These are phyloP conservation scores for Diplolepis rosae DNA, from an alignment of 2,888 invertebrate species.

Conservation along the genomic window DNA sequence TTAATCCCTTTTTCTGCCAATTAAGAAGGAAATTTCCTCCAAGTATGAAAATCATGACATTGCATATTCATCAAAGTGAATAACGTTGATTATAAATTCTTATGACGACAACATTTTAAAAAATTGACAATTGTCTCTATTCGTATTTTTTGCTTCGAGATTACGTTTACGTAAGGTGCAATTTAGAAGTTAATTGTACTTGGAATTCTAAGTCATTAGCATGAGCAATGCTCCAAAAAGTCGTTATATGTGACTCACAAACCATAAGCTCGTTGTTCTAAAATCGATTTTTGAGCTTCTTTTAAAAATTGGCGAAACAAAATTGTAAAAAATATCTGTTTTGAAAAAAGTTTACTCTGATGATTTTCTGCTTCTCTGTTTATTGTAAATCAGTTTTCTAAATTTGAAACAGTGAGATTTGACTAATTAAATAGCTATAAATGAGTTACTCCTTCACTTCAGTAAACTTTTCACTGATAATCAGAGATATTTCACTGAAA, in stretches of 20 bases:
- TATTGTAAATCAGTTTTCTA: no score
- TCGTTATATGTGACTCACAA: not conserved
- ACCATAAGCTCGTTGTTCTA: not conserved
- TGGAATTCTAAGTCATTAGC: not conserved
- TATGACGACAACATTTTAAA: not conserved
- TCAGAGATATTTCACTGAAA: no score
- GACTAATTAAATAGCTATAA: no score
- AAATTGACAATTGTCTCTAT: not conserved
- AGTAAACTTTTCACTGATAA: no score
- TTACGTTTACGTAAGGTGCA: not conserved
- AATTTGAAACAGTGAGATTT: no score
- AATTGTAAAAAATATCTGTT: no score
- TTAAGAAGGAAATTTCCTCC: no score
- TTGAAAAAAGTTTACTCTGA: no score
- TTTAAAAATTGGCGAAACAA: no score
- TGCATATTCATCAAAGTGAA: slow-evolving; percentile 4
- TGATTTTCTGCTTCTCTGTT: no score
- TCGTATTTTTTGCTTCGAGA: not conserved
- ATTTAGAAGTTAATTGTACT: not conserved
- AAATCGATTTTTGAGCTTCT: no score
- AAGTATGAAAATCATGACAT: slow-evolving; percentile 5
- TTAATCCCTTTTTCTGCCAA: not conserved
- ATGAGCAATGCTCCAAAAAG: not conserved
- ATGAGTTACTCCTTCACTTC: no score
- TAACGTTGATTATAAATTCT: not conserved